Percentiles rank a stretch among this genome's conserved stretches.
These are phyloP conservation scores for Lathamus discolor DNA, from an alignment of 2,113 vertebrate genomes.

Conservation along the genomic window DNA sequence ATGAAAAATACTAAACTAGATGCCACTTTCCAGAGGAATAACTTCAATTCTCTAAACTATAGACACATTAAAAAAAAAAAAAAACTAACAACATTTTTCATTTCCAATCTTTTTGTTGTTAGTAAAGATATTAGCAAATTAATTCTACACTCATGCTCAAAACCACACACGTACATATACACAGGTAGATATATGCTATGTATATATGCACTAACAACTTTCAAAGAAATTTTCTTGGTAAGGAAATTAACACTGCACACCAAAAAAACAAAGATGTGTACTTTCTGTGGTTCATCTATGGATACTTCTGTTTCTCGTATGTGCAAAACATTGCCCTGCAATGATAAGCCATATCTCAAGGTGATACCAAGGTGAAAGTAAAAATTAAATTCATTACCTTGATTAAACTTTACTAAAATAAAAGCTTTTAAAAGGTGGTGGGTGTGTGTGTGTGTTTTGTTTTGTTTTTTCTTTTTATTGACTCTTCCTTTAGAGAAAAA, in stretches of 20 bases:
- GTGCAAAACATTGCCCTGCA: neutral
- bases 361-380: neutral
- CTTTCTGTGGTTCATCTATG: neutral
- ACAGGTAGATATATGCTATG: neutral
- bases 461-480: neutral
- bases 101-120: neutral
- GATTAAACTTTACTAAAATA: neutral
- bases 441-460: neutral
- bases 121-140: neutral
- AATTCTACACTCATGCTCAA: rapidly evolving
- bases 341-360: neutral
- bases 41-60: neutral
- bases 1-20: neutral
- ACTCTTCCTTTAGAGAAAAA: neutral
- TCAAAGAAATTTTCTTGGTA: neutral
- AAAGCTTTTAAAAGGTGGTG: neutral
- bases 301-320: neutral
- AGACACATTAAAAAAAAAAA: neutral
- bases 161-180: neutral
- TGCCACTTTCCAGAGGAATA: neutral
- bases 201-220: neutral
- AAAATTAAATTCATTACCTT: neutral
- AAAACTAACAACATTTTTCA: rapidly evolving
- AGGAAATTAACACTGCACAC: neutral
- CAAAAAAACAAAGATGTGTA: neutral